These are phyloP conservation scores for Toxonevra muliebris DNA, from an alignment of 2,888 invertebrate species.

Conservation along the genomic window DNA sequence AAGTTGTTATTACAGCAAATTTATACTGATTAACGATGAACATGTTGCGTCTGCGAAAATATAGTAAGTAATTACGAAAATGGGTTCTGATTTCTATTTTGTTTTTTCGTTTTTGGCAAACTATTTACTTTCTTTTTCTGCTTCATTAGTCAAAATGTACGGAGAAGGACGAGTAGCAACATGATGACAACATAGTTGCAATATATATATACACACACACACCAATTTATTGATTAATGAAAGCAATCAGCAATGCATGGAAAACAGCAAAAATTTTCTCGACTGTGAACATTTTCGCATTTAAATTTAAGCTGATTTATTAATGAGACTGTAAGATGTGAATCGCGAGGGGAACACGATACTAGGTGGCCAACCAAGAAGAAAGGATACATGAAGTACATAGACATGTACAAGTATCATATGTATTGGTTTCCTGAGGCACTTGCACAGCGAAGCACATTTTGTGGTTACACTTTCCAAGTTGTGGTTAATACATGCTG, in stretches of 20 bases:
- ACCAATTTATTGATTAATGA: slow-evolving; percentile 51
- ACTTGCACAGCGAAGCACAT: not conserved
- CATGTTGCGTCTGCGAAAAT: slow-evolving; percentile 21
- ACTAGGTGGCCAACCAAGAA: not conserved
- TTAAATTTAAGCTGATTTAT: slow-evolving; percentile 22
- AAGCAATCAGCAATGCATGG: slow-evolving; percentile 48
- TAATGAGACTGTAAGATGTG: slow-evolving; percentile 11
- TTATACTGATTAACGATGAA: slow-evolving; percentile 21
- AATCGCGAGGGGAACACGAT: not conserved
- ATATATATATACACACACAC: too few species aligned
- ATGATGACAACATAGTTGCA: too few species aligned
- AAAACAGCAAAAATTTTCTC: not conserved
- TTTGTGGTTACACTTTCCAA: not conserved
- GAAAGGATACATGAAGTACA: not conserved
- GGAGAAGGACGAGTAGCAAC: not conserved
- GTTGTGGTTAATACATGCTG: slow-evolving; percentile 17
- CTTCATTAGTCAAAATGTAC: slow-evolving; percentile 39
- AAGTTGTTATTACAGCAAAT: slow-evolving; percentile 12
- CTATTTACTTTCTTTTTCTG: slow-evolving; percentile 31
- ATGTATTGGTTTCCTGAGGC: slow-evolving; percentile 5
- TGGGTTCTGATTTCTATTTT: slow-evolving; percentile 17
- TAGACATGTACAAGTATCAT: not conserved
- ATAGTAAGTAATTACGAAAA: slow-evolving; percentile 19
- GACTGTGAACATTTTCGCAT: slow-evolving; percentile 6
- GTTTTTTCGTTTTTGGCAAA: not conserved